A percentile compares a stretch with the other conserved stretches of the same genome.
Evolutionary conservation across 2,888 invertebrate genomes (phyloP).

Genomic region (Lasius fuliginosus): DNA sequence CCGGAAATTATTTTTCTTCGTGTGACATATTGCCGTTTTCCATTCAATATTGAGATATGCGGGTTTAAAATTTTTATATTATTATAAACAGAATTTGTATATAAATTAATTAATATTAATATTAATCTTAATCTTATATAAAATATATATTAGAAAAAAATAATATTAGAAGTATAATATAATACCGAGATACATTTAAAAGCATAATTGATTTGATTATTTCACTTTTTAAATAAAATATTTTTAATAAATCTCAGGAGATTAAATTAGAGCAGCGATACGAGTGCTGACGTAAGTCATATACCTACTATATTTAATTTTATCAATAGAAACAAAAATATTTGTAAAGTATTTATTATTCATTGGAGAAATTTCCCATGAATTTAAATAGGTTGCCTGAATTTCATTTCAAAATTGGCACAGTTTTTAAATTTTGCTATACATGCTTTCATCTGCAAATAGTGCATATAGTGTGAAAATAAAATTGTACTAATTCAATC

Average conservation of each 20-base stretch:
- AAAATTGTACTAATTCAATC: background rate
- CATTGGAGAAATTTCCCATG: background rate
- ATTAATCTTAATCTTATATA: background rate
- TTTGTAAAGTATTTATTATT: background rate
- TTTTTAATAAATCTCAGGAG: background rate
- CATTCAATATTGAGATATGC: background rate
- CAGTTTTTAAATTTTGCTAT: background rate
- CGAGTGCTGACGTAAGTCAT: background rate
- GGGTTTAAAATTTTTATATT: background rate
- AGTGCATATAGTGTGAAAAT: background rate
- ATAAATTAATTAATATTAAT: background rate
- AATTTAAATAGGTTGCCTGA: background rate
- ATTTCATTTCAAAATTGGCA: background rate
- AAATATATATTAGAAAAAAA: background rate
- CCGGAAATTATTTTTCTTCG: background rate
- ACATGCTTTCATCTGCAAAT: background rate
- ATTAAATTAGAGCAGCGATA: background rate
- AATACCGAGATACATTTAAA: background rate
- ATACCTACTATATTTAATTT: background rate
- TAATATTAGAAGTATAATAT: background rate
- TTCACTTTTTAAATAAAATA: background rate
- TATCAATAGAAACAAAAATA: background rate
- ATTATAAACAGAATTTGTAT: background rate
- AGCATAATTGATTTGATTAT: background rate
- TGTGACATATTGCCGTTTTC: background rate